A percentile compares a stretch with the other conserved stretches of the same genome.
Evolutionary conservation across 2,888 invertebrate genomes (phyloP).

Genomic region (Agonopterix arenella): DNA sequence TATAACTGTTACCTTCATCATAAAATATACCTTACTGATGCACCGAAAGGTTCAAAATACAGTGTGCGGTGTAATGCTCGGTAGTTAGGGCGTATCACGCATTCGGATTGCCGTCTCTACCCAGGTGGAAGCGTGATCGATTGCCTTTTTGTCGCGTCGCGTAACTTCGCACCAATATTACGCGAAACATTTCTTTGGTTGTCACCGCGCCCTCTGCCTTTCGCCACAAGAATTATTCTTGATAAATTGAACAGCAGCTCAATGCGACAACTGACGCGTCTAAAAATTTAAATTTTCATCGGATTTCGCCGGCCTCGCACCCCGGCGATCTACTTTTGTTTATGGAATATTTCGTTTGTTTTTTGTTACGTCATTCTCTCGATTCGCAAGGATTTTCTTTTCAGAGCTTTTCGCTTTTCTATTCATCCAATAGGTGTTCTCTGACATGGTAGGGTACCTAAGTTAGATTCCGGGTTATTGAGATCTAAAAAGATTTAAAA

Average conservation of each 20-base stretch:
- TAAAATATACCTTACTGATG: slow-evolving; percentile 16
- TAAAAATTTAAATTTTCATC: slow-evolving; percentile 21
- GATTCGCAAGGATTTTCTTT: background rate
- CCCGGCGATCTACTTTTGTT: background rate
- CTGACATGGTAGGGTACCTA: too few species aligned
- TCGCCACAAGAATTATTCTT: slow-evolving; percentile 39
- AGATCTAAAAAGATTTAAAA: too few species aligned
- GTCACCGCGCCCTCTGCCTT: slow-evolving; percentile 44
- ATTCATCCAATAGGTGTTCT: too few species aligned
- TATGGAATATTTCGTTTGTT: background rate
- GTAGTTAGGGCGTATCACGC: slow-evolving; percentile 58
- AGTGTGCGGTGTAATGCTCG: slow-evolving; percentile 22
- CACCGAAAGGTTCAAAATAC: slow-evolving; percentile 27
- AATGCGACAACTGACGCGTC: slow-evolving; percentile 28
- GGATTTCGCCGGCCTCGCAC: slow-evolving; percentile 3
- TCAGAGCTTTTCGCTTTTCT: too few species aligned
- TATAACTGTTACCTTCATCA: slow-evolving; percentile 9
- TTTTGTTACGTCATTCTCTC: slow-evolving; percentile 1
- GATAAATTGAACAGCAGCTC: slow-evolving; percentile 43
- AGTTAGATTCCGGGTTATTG: too few species aligned
- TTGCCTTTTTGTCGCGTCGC: slow-evolving; percentile 57
- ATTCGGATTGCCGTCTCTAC: slow-evolving; percentile 50
- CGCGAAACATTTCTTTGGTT: slow-evolving; percentile 51
- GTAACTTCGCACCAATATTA: slow-evolving; percentile 39
- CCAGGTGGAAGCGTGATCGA: slow-evolving; percentile 61